phyloP scores from a whole-genome alignment of 2,113 vertebrate genomes.

The Pitta sordida region DNA sequence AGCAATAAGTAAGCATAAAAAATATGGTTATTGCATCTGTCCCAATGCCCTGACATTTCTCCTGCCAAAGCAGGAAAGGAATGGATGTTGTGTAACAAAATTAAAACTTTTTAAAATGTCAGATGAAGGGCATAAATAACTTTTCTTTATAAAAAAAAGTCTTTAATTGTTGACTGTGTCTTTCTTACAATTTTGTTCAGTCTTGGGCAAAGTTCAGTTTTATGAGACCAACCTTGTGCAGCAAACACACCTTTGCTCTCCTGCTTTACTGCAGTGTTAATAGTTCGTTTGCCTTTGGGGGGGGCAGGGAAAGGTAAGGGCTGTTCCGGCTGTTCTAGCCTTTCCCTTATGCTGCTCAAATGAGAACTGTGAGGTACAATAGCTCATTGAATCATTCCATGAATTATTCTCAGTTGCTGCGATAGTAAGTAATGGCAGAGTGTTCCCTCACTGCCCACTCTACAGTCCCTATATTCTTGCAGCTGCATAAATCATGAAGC shows the following conservation, averaged over 20 bases:
- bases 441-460: neutral
- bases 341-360: neutral
- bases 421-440: neutral
- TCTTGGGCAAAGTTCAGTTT: constrained; percentile 67
- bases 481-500: neutral
- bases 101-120: constrained; percentile 9
- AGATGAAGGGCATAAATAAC: constrained; percentile 45
- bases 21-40: neutral
- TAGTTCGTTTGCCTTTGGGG: constrained; percentile 63
- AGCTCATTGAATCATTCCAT: neutral
- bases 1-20: neutral
- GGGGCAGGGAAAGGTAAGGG: constrained; percentile 46
- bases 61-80: neutral
- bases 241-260: constrained; percentile 72
- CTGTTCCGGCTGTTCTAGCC: constrained; percentile 30
- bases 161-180: neutral
- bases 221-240: constrained; percentile 59
- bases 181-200: constrained; percentile 44
- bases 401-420: neutral
- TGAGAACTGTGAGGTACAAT: neutral
- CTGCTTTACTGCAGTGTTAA: constrained; percentile 51
- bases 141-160: neutral
- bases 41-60: neutral
- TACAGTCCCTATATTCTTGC: neutral
- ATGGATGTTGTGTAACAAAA: constrained; percentile 27